These are phyloP conservation scores for Leptopilina myrica DNA, from an alignment of 2,888 invertebrate species.

Conservation along the genomic window DNA sequence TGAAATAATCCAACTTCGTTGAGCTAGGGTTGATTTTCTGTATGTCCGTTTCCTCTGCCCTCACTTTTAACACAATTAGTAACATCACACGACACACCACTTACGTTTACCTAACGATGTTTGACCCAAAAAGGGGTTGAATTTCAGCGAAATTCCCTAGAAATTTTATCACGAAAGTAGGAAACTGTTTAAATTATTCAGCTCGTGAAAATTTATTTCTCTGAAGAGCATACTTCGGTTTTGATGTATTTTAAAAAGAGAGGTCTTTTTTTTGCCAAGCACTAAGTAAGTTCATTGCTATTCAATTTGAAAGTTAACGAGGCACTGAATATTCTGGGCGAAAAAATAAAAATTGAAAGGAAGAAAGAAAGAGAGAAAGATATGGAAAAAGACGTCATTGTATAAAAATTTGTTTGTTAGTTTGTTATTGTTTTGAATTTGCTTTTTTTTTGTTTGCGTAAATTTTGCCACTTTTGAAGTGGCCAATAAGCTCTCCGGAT, in stretches of 20 bases:
- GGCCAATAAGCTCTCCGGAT: slow-evolving; percentile 35
- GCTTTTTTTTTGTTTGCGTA: neutral
- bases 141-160: neutral
- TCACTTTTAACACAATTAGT: slow-evolving; percentile 16
- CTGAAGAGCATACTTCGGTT: neutral
- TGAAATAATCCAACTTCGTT: slow-evolving; percentile 24
- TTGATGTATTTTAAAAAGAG: neutral
- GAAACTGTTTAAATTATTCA: neutral
- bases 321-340: neutral
- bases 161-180: neutral
- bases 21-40: slow-evolving; percentile 29
- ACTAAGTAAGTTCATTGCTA: slow-evolving; percentile 9
- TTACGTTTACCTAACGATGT: slow-evolving; percentile 20
- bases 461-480: neutral
- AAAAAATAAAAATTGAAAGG: neutral
- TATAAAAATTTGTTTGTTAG: neutral
- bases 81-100: slow-evolving; percentile 17
- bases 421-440: neutral
- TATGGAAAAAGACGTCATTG: neutral
- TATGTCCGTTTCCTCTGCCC: slow-evolving; percentile 10
- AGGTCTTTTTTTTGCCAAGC: neutral
- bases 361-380: neutral
- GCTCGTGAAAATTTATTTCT: neutral
- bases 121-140: slow-evolving; percentile 17
- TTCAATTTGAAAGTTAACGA: neutral